These are phyloP conservation scores for Chrysotoxum bicinctum DNA, from an alignment of 2,888 invertebrate species.

Conservation along the genomic window DNA sequence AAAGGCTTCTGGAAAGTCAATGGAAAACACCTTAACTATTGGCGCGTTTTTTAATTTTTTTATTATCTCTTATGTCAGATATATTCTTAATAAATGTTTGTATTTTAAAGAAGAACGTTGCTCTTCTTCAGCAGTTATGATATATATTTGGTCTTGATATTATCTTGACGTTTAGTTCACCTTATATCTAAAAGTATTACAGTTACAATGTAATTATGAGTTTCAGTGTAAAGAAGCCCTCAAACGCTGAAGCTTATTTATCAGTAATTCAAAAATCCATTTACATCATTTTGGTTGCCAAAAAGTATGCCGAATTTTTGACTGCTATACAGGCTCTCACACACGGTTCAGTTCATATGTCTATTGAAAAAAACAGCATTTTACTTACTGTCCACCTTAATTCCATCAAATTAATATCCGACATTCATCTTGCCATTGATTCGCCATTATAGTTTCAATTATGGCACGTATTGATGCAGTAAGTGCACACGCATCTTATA, in stretches of 20 bases:
- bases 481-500: slow-evolving; percentile 71
- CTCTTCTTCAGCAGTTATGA: no score
- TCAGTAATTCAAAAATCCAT: slow-evolving; percentile 1
- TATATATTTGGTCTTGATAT: neutral
- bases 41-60: no score
- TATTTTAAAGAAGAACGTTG: no score
- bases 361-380: slow-evolving; percentile 27
- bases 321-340: slow-evolving; percentile 25
- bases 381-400: slow-evolving; percentile 70
- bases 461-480: slow-evolving; percentile 70
- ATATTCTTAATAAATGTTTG: no score
- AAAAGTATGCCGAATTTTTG: slow-evolving; percentile 56
- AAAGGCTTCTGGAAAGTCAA: no score
- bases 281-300: slow-evolving; percentile 6
- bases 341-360: neutral
- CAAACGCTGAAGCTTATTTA: neutral
- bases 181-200: neutral
- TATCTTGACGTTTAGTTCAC: neutral
- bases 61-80: no score
- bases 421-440: slow-evolving; percentile 70
- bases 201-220: neutral
- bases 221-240: neutral
- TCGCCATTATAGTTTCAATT: slow-evolving; percentile 69
- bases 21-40: no score
- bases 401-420: slow-evolving; percentile 70